Evolutionary conservation across 1,140 invertebrate genomes (phyloP).

Genomic region (Drosophila gunungcola): DNA sequence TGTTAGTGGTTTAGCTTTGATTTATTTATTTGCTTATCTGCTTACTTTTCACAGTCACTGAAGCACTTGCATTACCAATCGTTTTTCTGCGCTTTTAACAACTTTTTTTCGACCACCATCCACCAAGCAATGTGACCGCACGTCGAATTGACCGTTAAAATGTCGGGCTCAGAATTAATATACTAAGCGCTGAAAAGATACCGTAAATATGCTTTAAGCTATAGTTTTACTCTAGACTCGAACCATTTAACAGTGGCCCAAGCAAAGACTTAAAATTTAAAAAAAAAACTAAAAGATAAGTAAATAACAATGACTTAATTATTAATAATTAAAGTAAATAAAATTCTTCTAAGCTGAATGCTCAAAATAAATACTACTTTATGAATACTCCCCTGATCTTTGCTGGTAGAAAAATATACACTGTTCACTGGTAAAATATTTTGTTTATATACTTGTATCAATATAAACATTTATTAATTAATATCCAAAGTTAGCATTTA

Average conservation of each 20-base stretch:
- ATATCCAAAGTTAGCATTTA: constrained; percentile 18
- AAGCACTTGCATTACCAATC: constrained; percentile 54
- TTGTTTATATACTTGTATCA: background rate
- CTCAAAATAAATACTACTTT: too few species aligned
- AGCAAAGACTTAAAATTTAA: too few species aligned
- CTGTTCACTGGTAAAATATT: too few species aligned
- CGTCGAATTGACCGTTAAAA: constrained; percentile 10
- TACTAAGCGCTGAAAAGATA: background rate
- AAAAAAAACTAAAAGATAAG: background rate
- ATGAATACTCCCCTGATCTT: too few species aligned
- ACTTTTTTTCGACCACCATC: constrained; percentile 50
- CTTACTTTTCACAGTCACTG: constrained; percentile 63
- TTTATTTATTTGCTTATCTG: constrained; percentile 3
- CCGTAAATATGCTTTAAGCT: background rate
- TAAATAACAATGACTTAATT: too few species aligned
- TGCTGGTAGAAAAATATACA: too few species aligned
- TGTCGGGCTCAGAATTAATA: constrained; percentile 5
- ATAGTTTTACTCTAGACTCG: background rate
- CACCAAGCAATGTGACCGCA: constrained; percentile 23
- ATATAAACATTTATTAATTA: too few species aligned
- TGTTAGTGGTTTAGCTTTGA: constrained; percentile 14
- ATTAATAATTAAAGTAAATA: too few species aligned
- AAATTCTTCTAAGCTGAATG: too few species aligned
- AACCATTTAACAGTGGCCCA: background rate
- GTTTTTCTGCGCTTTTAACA: constrained; percentile 43